phyloP scores from a whole-genome alignment of 2,888 invertebrate species.

The Chloroclystis v-ata region DNA sequence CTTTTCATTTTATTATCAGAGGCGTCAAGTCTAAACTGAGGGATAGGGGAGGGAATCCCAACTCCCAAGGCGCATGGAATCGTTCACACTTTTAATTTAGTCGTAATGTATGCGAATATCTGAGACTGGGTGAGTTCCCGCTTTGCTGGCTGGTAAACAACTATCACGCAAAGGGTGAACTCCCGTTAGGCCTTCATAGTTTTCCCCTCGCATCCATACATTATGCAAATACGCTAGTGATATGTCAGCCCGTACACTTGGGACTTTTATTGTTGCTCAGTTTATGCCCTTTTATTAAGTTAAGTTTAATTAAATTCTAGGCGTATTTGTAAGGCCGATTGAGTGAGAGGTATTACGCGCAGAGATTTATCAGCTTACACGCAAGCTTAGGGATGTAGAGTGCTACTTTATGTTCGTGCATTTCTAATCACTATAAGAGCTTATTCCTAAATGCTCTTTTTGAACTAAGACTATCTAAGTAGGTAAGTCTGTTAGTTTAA shows the following conservation, averaged over 20 bases:
- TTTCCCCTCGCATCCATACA: constrained; percentile 72
- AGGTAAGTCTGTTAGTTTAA: no score
- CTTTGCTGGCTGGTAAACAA: constrained; percentile 66
- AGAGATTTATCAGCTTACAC: constrained; percentile 67
- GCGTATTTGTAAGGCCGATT: constrained; percentile 71
- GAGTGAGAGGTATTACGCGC: constrained; percentile 68
- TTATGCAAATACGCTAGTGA: constrained; percentile 77
- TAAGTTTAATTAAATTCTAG: constrained; percentile 77
- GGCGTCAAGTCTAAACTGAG: constrained; percentile 46
- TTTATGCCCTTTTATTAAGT: constrained; percentile 76
- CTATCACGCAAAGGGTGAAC: constrained; percentile 68
- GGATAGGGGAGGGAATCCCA: constrained; percentile 27
- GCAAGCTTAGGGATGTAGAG: constrained; percentile 42
- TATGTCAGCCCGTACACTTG: constrained; percentile 73
- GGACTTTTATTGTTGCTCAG: constrained; percentile 75
- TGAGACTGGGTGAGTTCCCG: constrained; percentile 51
- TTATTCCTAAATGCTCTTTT: not conserved
- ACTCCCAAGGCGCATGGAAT: constrained; percentile 55
- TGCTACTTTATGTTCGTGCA: constrained; percentile 16
- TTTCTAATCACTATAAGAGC: constrained; percentile 1
- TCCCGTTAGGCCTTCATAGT: constrained; percentile 64
- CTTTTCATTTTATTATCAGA: constrained; percentile 69
- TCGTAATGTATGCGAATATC: constrained; percentile 75
- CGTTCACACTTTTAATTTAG: constrained; percentile 78
- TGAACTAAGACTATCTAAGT: not conserved